phyloP scores from a whole-genome alignment of 2,888 invertebrate genomes.

The Cryptocephalus primarius region DNA sequence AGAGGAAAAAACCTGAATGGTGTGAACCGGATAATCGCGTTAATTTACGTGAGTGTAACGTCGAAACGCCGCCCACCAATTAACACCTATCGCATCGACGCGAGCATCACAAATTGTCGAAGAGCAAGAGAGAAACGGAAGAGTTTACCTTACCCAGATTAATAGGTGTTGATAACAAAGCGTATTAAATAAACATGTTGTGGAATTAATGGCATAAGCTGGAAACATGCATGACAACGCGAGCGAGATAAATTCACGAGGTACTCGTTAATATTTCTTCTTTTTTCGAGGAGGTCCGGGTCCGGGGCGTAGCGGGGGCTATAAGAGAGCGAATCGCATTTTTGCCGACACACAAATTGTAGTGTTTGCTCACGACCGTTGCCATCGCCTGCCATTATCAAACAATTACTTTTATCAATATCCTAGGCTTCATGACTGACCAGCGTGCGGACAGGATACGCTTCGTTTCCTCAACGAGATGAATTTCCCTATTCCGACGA shows the following conservation, averaged over 20 bases:
- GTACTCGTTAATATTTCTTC: constrained; percentile 8
- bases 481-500: too few species aligned
- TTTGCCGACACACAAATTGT: constrained; percentile 25
- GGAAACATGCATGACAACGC: constrained; percentile 17
- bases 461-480: not conserved
- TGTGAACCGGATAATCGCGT: too few species aligned
- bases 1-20: too few species aligned
- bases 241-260: constrained; percentile 6
- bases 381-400: constrained; percentile 33
- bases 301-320: constrained; percentile 1
- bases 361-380: constrained; percentile 34
- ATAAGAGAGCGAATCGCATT: constrained; percentile 12
- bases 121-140: not conserved
- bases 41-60: too few species aligned
- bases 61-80: too few species aligned
- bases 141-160: constrained; percentile 7
- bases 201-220: constrained; percentile 10
- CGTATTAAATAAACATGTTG: constrained; percentile 13
- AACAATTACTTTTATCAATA: constrained; percentile 38
- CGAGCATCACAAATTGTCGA: not conserved
- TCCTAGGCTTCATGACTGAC: constrained; percentile 20
- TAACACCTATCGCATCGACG: not conserved
- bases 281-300: constrained; percentile 17
- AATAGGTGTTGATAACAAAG: constrained; percentile 11
- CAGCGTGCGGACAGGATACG: constrained; percentile 9